Evolutionary conservation across 2,888 invertebrate genomes (phyloP).

Genomic region (Masnerella sp.): DNA sequence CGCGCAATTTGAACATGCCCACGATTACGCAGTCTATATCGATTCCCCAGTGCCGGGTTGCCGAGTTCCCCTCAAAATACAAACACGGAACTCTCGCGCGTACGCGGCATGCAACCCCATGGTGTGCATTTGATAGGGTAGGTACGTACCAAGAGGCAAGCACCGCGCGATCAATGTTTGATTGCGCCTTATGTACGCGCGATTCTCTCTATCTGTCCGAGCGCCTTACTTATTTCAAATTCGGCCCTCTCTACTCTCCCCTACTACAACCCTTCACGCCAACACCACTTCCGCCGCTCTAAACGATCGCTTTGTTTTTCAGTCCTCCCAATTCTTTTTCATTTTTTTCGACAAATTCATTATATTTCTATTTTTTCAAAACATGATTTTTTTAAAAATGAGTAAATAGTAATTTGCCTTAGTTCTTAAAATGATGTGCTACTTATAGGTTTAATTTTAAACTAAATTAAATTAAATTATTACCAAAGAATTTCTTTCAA

Average conservation of each 20-base stretch:
- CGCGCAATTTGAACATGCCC: constrained; percentile 66
- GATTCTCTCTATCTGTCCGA: constrained; percentile 60
- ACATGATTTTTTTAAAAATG: too few species aligned
- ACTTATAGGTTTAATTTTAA: too few species aligned
- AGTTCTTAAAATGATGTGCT: too few species aligned
- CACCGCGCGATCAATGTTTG: constrained; percentile 63
- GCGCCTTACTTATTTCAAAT: constrained; percentile 48
- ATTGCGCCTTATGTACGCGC: constrained; percentile 63
- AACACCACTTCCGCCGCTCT: constrained; percentile 22
- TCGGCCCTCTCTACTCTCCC: constrained; percentile 46
- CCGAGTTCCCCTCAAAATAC: constrained; percentile 70
- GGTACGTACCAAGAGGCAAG: constrained; percentile 66
- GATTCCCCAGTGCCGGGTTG: constrained; percentile 67
- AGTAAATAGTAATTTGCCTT: too few species aligned
- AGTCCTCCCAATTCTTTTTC: not conserved
- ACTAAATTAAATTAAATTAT: too few species aligned
- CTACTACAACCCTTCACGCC: constrained; percentile 43
- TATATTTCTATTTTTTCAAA: too few species aligned
- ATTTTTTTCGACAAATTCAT: not conserved
- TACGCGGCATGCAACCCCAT: constrained; percentile 70
- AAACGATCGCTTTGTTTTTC: constrained; percentile 6
- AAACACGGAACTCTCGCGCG: constrained; percentile 70
- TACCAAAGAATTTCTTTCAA: too few species aligned
- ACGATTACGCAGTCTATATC: constrained; percentile 71
- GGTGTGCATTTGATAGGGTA: constrained; percentile 72